Evolutionary conservation across 2,797 vertebrate genomes (phyloP), one percentile per base, ranked within the genome.

Genomic region (Falco peregrinus): DNA sequence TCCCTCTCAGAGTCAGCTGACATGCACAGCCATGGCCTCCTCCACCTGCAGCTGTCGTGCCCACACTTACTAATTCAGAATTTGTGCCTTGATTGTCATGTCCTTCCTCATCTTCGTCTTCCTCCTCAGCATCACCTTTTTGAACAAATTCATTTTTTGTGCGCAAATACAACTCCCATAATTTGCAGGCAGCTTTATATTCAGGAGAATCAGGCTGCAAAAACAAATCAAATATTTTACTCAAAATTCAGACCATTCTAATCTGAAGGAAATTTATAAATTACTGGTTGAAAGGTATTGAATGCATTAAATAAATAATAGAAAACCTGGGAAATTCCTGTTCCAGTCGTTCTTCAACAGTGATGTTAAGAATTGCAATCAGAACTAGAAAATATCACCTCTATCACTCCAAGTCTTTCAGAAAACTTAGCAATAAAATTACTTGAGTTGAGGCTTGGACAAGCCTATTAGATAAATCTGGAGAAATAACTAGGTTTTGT

Each of bases 81-180:
- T 98, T 98, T 31, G 98, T 94, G 87, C 98, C 98, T 22, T 98
- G 98, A 94, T 98, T 98, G 96, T 99, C 99, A 75, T 98, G 99
- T 9, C 96, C 98, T 6, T 99, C 99, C 31, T 98, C 99, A 57
- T 99, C 99, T 18, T 99, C 99, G 0, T 99, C 99, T 0, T 99
- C 99, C 0, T 99, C 99, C 45, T 99, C 99, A 77, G 99, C 98
- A 89, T 99, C 99, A 64, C 98, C 99, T 93, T 99, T 98, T 95
- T 99, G 99, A 96, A 99, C 98, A 98, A 99, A 99, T 73, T 99
- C 99, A 89, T 99, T 99, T 97, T 99, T 99, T 96, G 99, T 99
- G 85, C 99, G 98, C 95, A 99, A 97, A 97, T 99, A 99, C 93
- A 99, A 98, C 96, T 99, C 99, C 99, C 99, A 99, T n/a, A 99